Conservation (phyloP, 1,140 invertebrate genomes). For the Bradynema listronoti region DNA sequence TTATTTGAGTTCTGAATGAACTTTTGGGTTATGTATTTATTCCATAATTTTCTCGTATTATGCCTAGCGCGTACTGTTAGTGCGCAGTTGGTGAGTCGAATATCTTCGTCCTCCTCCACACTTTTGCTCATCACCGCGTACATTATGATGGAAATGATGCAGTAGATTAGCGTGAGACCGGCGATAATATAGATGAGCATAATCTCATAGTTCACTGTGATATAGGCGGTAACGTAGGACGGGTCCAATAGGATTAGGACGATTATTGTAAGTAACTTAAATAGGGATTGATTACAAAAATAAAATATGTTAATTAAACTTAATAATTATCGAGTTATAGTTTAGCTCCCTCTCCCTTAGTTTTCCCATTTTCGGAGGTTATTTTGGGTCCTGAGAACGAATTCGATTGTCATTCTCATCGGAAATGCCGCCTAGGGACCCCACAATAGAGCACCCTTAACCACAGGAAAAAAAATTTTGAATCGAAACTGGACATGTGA, state of each 20-base stretch:
- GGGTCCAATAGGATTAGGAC: constrained; percentile 41
- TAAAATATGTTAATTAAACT: no score
- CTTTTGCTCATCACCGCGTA: constrained; percentile 26
- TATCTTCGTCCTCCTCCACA: constrained; percentile 21
- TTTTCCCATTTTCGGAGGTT: no score
- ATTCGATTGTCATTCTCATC: no score
- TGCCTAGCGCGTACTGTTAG: constrained; percentile 17
- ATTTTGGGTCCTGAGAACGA: no score
- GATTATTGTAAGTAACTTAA: constrained; percentile 41
- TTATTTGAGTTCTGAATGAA: not conserved
- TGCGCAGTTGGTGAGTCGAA: constrained; percentile 32
- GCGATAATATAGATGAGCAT: constrained; percentile 44
- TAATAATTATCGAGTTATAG: no score
- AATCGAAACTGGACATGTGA: no score
- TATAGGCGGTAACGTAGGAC: constrained; percentile 41
- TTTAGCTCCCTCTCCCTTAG: no score
- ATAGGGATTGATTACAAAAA: not conserved
- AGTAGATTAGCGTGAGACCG: constrained; percentile 37
- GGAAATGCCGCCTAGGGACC: no score
- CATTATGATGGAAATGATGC: constrained; percentile 33
- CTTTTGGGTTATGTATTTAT: not conserved
- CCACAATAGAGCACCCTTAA: no score
- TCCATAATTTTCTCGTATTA: not conserved
- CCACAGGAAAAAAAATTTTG: no score
- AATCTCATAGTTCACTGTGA: constrained; percentile 46